These are phyloP conservation scores for Drosophila tsacasi DNA, from an alignment of 1,140 invertebrate genomes.

Conservation along the genomic window DNA sequence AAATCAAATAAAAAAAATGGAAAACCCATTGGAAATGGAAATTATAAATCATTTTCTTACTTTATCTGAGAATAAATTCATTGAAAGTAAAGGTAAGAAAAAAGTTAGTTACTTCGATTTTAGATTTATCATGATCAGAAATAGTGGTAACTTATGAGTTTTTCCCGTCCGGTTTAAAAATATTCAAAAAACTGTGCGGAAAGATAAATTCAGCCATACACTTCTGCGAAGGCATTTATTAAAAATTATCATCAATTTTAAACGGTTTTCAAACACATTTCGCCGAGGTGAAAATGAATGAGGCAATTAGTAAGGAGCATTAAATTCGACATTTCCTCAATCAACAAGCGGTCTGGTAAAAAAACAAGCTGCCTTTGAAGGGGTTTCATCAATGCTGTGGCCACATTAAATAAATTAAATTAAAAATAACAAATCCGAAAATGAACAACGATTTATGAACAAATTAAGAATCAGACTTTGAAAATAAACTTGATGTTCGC, in stretches of 20 bases:
- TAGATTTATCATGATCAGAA: neutral
- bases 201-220: conserved; percentile 15
- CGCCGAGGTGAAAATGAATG: conserved; percentile 47
- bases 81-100: neutral
- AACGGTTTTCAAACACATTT: conserved; percentile 69
- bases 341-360: conserved; percentile 37
- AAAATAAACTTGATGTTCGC: conserved; percentile 61
- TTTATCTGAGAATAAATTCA: neutral
- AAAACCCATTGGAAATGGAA: no score
- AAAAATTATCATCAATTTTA: conserved; percentile 75
- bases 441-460: conserved; percentile 80
- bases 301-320: conserved; percentile 61
- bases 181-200: conserved; percentile 2
- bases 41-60: neutral
- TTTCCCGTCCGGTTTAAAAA: neutral
- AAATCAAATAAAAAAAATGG: no score
- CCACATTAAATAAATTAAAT: conserved; percentile 74
- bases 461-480: conserved; percentile 70
- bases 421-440: conserved; percentile 68
- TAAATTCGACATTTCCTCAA: conserved; percentile 76
- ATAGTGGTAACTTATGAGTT: neutral
- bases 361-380: conserved; percentile 46
- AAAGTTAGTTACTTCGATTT: neutral
- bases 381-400: conserved; percentile 71
- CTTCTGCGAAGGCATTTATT: conserved; percentile 51